Base-by-base conservation (phyloP, 92 coral and sea anemone species). In the Siderastrea siderea region DNA sequence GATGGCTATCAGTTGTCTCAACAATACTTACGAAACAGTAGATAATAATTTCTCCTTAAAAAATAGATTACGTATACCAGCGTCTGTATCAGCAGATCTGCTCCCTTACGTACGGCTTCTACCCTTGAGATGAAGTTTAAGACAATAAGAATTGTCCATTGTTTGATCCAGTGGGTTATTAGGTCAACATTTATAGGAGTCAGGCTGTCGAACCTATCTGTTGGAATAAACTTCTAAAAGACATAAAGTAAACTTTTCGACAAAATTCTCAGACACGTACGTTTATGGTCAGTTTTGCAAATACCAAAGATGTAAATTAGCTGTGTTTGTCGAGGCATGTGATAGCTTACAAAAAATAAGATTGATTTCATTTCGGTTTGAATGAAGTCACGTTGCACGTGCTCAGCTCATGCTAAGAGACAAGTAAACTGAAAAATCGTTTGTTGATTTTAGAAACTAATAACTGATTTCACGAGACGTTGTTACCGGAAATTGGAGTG, bases 401-500 rank as follows among this genome's bases (percentile, higher is more conserved):
- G 51, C 51, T 11, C 26, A 4, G 12, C 19, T 66, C 19, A 48
- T 52, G 67, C 51, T 44, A 76, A 76, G 51, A 61, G 44, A 7
- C 11, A 43, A 15, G 5, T 47, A 13, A 58, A 76, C 2, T 55
- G 6, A 14, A 15, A 62, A 10, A 26, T 26, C 38, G 38, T 26
- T 26, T 26, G 38, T 49, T 65, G 13, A 76, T 43, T 44, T 2
- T 10, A 54, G 10, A 69, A 71, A 71, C 59, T 11, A 26, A 53
- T 57, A 19, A 17, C 47, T 55, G 69, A 45, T 11, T 71, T 70
- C 78, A 71, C 86, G 70, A 63, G 86, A 59, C 48, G 65, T 9
- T 1, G 70, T 3, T 11, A 71, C 78, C 78, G 86, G 86, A 82
- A 82, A 70, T 71, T 70, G 38, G 38, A 26, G 38, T 26, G 38